These are phyloP conservation scores for Drosophila melanosoma DNA, from an alignment of 2,888 invertebrate genomes.

Conservation along the genomic window DNA sequence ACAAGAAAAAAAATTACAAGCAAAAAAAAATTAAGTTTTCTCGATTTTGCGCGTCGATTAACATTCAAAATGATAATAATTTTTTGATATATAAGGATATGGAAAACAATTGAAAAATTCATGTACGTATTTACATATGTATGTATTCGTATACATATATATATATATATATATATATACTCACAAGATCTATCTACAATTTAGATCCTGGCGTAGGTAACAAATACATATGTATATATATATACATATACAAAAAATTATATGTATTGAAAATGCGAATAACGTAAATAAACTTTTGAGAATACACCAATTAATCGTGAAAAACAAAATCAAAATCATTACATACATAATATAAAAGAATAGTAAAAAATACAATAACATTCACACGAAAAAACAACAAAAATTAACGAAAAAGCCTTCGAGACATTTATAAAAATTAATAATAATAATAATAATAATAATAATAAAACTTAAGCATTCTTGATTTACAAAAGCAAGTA, in stretches of 20 bases:
- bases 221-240: constrained; percentile 13
- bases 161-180: constrained; percentile 41
- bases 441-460: constrained; percentile 24
- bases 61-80: constrained; percentile 78
- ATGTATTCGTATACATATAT: constrained; percentile 42
- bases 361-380: constrained; percentile 19
- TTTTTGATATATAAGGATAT: constrained; percentile 69
- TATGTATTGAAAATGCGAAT: constrained; percentile 32
- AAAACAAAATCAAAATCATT: constrained; percentile 39
- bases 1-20: not conserved
- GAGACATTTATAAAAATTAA: constrained; percentile 52
- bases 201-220: constrained; percentile 66
- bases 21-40: constrained; percentile 26
- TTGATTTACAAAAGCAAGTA: constrained; percentile 50
- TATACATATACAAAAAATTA: constrained; percentile 8
- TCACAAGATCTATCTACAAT: constrained; percentile 47
- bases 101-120: constrained; percentile 35
- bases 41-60: constrained; percentile 72
- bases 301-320: constrained; percentile 72
- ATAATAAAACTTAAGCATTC: constrained; percentile 40
- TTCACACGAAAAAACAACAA: constrained; percentile 21
- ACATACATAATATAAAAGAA: constrained; percentile 20
- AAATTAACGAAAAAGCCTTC: constrained; percentile 59
- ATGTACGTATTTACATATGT: constrained; percentile 34
- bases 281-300: constrained; percentile 64